Evolutionary conservation across 2,888 invertebrate species (phyloP).

Genomic region (Chironomus riparius): DNA sequence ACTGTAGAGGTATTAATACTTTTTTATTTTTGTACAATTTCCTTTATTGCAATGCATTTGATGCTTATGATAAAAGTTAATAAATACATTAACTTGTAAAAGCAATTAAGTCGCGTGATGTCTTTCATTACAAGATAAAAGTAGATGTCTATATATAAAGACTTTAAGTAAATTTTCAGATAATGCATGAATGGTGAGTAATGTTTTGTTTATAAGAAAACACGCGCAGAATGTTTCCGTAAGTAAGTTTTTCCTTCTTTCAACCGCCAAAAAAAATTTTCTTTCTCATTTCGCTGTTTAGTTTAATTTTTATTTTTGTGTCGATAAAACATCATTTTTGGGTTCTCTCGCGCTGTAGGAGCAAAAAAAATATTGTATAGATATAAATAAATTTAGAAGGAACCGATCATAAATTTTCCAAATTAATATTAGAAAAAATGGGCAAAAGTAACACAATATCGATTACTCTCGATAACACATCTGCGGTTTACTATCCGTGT

Average conservation of each 20-base stretch:
- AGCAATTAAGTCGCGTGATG: too few relatives aligned
- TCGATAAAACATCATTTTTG: too few relatives aligned
- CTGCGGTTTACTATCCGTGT: constrained; percentile 11
- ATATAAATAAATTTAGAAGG: background rate
- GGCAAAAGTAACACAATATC: background rate
- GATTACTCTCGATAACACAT: background rate
- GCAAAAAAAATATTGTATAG: background rate
- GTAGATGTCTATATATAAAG: background rate
- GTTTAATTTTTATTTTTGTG: constrained; percentile 3
- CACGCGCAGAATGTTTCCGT: background rate
- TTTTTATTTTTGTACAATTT: background rate
- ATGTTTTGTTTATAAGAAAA: constrained; percentile 7
- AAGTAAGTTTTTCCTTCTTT: background rate
- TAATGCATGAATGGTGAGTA: background rate
- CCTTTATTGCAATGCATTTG: background rate
- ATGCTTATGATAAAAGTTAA: background rate
- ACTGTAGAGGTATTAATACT: background rate
- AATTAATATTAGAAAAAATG: background rate
- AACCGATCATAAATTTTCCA: background rate
- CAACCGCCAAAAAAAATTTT: constrained; percentile 12
- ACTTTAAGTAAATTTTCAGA: background rate
- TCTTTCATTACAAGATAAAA: background rate
- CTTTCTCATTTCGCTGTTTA: background rate
- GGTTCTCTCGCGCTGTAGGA: background rate
- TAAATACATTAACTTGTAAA: too few relatives aligned